Base-by-base conservation (phyloP, 2,888 invertebrate genomes). In the Chymomyza caudatula region DNA sequence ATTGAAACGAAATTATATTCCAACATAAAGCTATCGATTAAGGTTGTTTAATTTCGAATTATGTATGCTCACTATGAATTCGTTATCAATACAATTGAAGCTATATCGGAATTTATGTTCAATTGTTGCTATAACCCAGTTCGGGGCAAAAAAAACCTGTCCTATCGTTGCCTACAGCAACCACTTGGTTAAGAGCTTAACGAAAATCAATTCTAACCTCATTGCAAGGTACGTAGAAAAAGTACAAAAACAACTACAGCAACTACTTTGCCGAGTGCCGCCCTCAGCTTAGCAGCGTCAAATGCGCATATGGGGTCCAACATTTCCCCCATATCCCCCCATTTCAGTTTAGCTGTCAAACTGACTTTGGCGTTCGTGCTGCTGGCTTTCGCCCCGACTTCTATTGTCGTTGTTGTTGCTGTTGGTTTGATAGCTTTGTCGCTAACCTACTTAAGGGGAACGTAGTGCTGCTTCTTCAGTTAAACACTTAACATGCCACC, bases 171-270 rank as follows among this genome's bases (percentile, higher is more conserved):
- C 20, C 62, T 64, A 47, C 51, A 64, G 13, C 19, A 59, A 51
- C 43, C 49, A 51, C 51, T 51, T 51, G 51, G 22, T 20, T 19
- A 42, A 54, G 20, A 66, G 63, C 69, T 73, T 58, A 55, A 58
- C 67, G 76, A 80, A 83, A 81, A 81, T 81, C 81, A 80, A 81
- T 81, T 81, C 65, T 77, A 81, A 73, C 81, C 81, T 71, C 78
- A 73, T 77, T 83, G 67, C 67, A 56, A 23, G 47, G 56, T 63
- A 62, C 29, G 56, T 42, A 20, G 13, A 53, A 22, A 15, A 25
- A 22, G 3, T 1, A 22, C 23, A 6, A 23, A 23, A 20, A 17
- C 53, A 6, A 62, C 53, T 63, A 61, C 63, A 69, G 22, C 20
- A 17, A 19, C 20, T 17, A 17, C 13, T 17, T 20, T 51, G 51